Evolutionary conservation across 2,113 vertebrate species (phyloP), one percentile per base, ranked within the genome.

Genomic region (Pleuronectes platessa): DNA sequence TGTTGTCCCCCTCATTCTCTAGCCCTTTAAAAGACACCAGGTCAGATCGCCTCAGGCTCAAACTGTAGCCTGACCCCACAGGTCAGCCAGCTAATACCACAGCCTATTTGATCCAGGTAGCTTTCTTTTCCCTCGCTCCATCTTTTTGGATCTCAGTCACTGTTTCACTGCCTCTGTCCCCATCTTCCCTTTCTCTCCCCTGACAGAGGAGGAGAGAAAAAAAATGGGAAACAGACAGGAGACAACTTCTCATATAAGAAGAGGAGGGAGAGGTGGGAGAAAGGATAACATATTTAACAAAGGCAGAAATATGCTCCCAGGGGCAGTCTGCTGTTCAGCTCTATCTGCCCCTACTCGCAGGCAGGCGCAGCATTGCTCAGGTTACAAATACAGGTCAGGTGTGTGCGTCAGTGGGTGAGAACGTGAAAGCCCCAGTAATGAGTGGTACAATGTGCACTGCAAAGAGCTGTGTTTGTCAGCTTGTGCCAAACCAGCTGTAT

Each of bases 371-470:
- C 77, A 21, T 68, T 60, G 78, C 90, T 94, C 90, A 68, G 85
- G 88, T 94, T 94, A 92, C 92, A 92, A 79, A 84, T 79, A 59
- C 72, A 69, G 88, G 82, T 92, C 86, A 90, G 86, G 86, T 85
- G 77, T 74, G 79, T 86, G 86, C 26, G 74, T 85, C 64, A 58
- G 73, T 73, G 63, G 61, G 67, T 53, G 66, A 55, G 58, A 20
- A 80, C n/a, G 21, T 86, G 80, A 89, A 89, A 81, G 75, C 74
- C 27, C 27, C 20, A 10, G 74, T 86, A 83, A 86, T 86, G 82
- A 85, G 79, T 55, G 65, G 74, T 78, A 71, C 78, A 79, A 64
- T 83, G 80, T 87, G 70, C 56, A 61, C 45, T 80, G 74, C 71
- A 82, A 68, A 63, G 81, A 61, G 62, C 73, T 75, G 75, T 70